Base-by-base conservation (phyloP, 2,888 invertebrate species). In the Drosophila borborema region DNA sequence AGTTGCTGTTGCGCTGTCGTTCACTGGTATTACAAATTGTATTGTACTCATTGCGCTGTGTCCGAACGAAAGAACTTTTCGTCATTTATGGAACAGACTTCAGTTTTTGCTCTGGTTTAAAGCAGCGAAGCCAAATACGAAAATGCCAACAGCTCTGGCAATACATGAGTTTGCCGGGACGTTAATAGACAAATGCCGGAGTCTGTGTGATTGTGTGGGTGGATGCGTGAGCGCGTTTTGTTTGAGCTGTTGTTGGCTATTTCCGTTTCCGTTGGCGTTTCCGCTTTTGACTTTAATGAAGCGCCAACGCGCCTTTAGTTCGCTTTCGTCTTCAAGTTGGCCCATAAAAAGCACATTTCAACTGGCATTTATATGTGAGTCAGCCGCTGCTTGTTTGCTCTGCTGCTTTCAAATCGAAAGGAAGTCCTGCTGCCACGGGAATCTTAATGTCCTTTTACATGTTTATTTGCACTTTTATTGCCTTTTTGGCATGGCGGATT, bases 401-500 rank as follows among this genome's bases (percentile, higher is more conserved):
- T 70, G 53, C 56, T 58, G 45, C 58, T 54, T 56, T 74, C 51
- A 59, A 71, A 70, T 70, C 55, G 68, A 55, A 49, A 59, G 69
- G 77, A 64, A 81, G 75, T 78, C 77, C 48, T 53, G 64, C 40
- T 72, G 58, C 59, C 67, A 64, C 45, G 69, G 69, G 66, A 74
- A 74, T 76, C 77, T 83, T 86, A 83, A 88, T 83, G 86, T 86
- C 66, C 82, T 76, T 80, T 88, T 80, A 88, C 86, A 88, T 86
- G 86, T 86, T 86, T 86, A 88, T 88, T 86, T 80, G 74, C 80
- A 72, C 75, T 79, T 87, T 86, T 87, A 87, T 87, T 79, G 87
- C 75, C 69, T 12, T 64, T 41, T 46, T 64, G 66, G 58, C 56
- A 49, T 34, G 40, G 59, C 62, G 67, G 69, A 67, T 72, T 64